Evolutionary conservation across 1,140 invertebrate species (phyloP).

Genomic region (Drosophila pruinosa): DNA sequence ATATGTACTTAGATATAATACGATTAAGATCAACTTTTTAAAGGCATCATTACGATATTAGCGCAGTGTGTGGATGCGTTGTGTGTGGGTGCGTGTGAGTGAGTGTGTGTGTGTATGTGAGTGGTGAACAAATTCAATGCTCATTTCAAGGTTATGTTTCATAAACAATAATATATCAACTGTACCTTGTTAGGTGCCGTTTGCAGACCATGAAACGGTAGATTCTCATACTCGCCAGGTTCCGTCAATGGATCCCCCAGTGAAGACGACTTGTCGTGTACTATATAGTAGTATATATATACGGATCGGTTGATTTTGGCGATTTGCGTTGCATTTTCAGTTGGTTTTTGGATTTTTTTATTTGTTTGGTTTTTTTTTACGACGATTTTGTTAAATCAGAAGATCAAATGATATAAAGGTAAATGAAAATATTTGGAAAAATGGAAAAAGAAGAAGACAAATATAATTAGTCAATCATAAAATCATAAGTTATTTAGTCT

Average conservation of each 20-base stretch:
- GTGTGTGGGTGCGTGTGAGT: conserved; percentile 10
- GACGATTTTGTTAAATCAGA: conserved; percentile 28
- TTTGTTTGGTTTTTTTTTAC: conserved; percentile 27
- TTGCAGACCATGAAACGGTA: conserved; percentile 96
- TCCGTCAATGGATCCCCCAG: conserved; percentile 83
- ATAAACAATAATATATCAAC: conserved; percentile 18
- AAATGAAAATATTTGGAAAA: conserved; percentile 41
- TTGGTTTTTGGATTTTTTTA: conserved; percentile 16
- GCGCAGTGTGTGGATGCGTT: conserved; percentile 29
- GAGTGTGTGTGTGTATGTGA: conserved; percentile 4
- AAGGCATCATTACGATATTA: conserved; percentile 26
- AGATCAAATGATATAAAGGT: conserved; percentile 45
- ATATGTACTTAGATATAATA: conserved; percentile 22
- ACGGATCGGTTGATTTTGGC: conserved; percentile 54
- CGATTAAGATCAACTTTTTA: conserved; percentile 18
- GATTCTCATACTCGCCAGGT: conserved; percentile 94
- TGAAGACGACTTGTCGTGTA: conserved; percentile 82
- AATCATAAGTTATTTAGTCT: conserved; percentile 28
- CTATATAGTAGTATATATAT: conserved; percentile 57
- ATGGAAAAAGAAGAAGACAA: conserved; percentile 19
- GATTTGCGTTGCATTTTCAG: conserved; percentile 39
- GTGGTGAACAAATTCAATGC: conserved; percentile 20
- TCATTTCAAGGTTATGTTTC: conserved; percentile 6
- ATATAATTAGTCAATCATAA: conserved; percentile 43
- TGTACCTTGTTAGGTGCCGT: conserved; percentile 94